Evolutionary conservation across 2,888 invertebrate genomes (phyloP), one percentile per base, ranked within the genome.

Genomic region (Scaptomyza tumidula): DNA sequence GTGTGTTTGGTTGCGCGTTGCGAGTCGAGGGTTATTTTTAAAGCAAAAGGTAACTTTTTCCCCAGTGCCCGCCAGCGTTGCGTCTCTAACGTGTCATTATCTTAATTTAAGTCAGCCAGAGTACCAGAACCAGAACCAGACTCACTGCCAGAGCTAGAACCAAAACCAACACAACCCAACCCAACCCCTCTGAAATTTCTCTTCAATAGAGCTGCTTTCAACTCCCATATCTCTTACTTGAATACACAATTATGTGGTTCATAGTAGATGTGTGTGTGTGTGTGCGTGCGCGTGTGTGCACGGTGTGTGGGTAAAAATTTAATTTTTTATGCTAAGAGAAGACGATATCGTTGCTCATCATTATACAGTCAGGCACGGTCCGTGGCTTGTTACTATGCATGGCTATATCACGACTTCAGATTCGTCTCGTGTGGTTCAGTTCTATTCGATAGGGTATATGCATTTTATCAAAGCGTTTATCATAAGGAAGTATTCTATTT

Each of bases 11-110:
- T 43, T 19, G 54, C 41, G 31, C 29, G 11, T n/a, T n/a, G 11
- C 16, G 52, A 52, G 65, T 44, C 24, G 35, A 29, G 55, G 55
- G 45, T 24, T 62, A 59, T 52, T 64, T 72, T 61, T 49, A 61
- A 75, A 75, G 59, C 46, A 24, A 52, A 45, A 71, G 61, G 67
- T 75, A 67, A 46, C 66, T 35, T 16, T 16, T 50, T 50, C 58
- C 56, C 56, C 48, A 59, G n/a, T 56, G 69, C 49, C 59, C 31
- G 45, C 53, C 13, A 58, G 57, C 46, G 35, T 54, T 41, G 44
- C 54, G 57, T 75, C 73, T 73, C 83, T 82, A 85, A 82, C 80
- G 80, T 85, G 85, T 85, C 85, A 85, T 85, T 87, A 85, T 85
- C 87, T 87, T 83, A 85, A 85, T 86, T 86, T 83, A 76, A 83